Evolutionary conservation across 2,113 vertebrate species (phyloP).

Genomic region (Marcusenius ussheri): DNA sequence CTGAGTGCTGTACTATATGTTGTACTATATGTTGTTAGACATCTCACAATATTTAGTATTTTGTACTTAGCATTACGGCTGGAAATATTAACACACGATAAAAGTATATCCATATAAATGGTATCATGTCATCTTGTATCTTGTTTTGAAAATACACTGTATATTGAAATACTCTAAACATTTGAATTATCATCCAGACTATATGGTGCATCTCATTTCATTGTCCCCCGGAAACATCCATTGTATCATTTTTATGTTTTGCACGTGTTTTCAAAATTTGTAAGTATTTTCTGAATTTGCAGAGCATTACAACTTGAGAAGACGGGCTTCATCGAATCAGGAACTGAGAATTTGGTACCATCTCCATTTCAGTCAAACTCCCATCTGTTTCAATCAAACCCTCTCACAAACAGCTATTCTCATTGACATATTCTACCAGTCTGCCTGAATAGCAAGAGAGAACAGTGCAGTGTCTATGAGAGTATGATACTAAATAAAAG

Average conservation of each 20-base stretch:
- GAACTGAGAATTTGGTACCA: neutral
- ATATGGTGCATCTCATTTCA: neutral
- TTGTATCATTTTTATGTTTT: neutral
- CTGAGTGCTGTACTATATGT: neutral
- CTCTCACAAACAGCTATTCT: neutral
- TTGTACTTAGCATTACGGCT: neutral
- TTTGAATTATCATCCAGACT: neutral
- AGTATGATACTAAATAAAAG: neutral
- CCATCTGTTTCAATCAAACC: neutral
- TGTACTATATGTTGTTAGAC: neutral
- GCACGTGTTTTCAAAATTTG: neutral
- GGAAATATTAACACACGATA: neutral
- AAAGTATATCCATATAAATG: neutral
- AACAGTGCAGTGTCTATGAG: neutral
- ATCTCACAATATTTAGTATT: neutral
- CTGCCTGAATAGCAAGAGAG: neutral
- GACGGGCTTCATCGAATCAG: neutral
- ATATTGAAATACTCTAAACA: neutral
- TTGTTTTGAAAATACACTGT: neutral
- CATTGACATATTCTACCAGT: neutral
- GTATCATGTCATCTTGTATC: too few species aligned
- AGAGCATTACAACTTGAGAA: too few species aligned
- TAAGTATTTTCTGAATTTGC: neutral
- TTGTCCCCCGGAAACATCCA: neutral
- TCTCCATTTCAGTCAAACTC: neutral